A percentile compares a stretch with the other conserved stretches of the same genome.
phyloP scores from a whole-genome alignment of 2,797 vertebrate species.

The Spinus pinus region DNA sequence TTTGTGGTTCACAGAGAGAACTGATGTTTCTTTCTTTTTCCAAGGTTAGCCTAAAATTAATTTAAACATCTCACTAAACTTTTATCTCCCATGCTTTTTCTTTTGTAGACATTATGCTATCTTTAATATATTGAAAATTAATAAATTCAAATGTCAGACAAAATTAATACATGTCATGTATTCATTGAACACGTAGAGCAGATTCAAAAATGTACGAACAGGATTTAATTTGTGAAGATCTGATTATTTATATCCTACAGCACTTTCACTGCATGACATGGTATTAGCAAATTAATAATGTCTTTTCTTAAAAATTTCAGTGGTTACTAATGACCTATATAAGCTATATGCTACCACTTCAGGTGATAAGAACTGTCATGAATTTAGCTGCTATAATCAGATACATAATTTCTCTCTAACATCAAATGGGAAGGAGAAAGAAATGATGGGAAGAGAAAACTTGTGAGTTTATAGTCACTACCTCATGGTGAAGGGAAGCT shows the following conservation, averaged over 20 bases:
- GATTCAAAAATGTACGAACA: neutral
- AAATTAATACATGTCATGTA: neutral
- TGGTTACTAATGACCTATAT: neutral
- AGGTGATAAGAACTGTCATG: neutral
- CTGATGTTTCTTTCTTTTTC: neutral
- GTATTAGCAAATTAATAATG: neutral
- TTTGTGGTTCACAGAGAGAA: neutral
- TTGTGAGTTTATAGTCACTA: accelerated
- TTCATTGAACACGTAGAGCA: neutral
- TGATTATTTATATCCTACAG: neutral
- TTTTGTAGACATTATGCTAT: neutral
- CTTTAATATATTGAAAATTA: neutral
- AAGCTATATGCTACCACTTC: neutral
- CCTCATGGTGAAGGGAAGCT: neutral
- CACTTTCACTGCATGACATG: neutral
- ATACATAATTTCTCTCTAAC: neutral
- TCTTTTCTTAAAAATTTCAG: neutral
- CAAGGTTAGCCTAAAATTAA: slow-evolving; percentile 20
- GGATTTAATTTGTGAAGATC: neutral
- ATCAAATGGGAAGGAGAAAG: neutral
- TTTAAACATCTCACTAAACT: neutral
- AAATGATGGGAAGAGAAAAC: neutral
- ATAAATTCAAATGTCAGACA: neutral
- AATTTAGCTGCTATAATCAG: neutral
- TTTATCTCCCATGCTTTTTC: neutral